Base-by-base conservation (phyloP, 2,888 invertebrate genomes). In the Mesorhabditis sp. region DNA sequence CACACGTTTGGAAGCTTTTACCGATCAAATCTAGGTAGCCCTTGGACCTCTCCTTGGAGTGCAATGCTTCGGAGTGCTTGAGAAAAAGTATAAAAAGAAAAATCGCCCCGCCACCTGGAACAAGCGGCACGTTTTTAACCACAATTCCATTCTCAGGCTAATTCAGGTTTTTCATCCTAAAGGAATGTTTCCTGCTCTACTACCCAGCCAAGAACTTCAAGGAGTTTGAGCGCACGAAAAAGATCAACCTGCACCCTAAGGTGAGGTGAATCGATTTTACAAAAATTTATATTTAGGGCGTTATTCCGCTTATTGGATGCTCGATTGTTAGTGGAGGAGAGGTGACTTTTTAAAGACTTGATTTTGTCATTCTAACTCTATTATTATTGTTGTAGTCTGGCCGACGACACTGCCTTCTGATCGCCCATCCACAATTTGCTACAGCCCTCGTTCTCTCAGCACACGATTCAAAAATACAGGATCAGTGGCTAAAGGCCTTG, bases 151-250 rank as follows among this genome's bases (percentile, higher is more conserved):
- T 45, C n/a, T 15, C 42, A 67, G 58, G 6, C 7, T 45, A 61
- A 58, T 68, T 45, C 80, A 87, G 88, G 69, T 88, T 87, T 79
- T 87, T 88, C 74, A 77, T 88, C 6, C 82, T 88, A n/a, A 87
- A 87, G 78, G 88, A 88, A 82, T 87, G 87, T 62, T 88, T 87
- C 79, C 77, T 88, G 41, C 79, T 88, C 66, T 88, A 88, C 78
- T 88, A 87, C 76, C 78, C 86, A 4, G 70, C 77, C 2, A 74
- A 73, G 15, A 74, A 71, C 67, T 73, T 77, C 71, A 79, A 79
- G 44, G 68, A 68, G 4, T 82, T 78, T 69, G 80, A 79, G 70
- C 80, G 79, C 71, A 79, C 79, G 1, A 72, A 75, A 62, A 67
- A 75, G 6, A 81, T 82, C 61, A 76, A 82, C 69, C 68, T 82